Conservation (phyloP, 2,888 invertebrate species). For the Nycteola revayana region DNA sequence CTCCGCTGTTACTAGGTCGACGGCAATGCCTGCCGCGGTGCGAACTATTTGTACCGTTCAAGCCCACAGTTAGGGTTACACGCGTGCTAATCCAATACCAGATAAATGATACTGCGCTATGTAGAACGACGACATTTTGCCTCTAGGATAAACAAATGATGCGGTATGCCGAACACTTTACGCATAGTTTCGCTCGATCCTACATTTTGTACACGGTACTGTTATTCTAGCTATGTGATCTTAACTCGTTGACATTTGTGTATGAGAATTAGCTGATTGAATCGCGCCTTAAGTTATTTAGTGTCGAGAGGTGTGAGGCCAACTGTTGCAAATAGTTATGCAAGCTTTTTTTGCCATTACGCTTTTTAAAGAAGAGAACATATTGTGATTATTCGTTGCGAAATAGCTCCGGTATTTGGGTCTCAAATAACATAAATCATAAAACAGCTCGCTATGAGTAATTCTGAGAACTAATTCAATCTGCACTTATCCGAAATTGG, state of each 20-base stretch:
- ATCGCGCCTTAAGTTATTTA: slow-evolving; percentile 15
- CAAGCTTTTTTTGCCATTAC: slow-evolving; percentile 10
- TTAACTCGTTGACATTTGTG: slow-evolving; percentile 23
- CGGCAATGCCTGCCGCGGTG: slow-evolving; percentile 53
- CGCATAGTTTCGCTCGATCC: slow-evolving; percentile 22
- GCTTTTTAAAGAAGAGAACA: slow-evolving; percentile 5
- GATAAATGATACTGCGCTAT: slow-evolving; percentile 57
- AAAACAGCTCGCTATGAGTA: slow-evolving; percentile 21
- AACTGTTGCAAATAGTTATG: slow-evolving; percentile 6
- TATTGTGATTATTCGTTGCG: slow-evolving; percentile 4
- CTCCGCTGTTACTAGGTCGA: slow-evolving; percentile 58
- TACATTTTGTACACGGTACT: slow-evolving; percentile 19
- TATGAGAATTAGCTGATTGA: slow-evolving; percentile 21
- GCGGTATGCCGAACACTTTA: slow-evolving; percentile 23
- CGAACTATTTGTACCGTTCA: slow-evolving; percentile 74
- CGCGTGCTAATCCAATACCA: slow-evolving; percentile 57
- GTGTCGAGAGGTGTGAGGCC: slow-evolving; percentile 12
- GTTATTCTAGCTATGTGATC: slow-evolving; percentile 20
- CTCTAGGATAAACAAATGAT: slow-evolving; percentile 38
- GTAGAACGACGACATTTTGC: slow-evolving; percentile 45
- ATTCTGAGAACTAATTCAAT: slow-evolving; percentile 20
- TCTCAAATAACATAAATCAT: slow-evolving; percentile 15
- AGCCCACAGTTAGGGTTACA: slow-evolving; percentile 61
- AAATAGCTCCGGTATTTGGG: slow-evolving; percentile 20
- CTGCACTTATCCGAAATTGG: slow-evolving; percentile 26